Conservation (phyloP, 1,140 invertebrate species). For the Carposina sasakii region DNA sequence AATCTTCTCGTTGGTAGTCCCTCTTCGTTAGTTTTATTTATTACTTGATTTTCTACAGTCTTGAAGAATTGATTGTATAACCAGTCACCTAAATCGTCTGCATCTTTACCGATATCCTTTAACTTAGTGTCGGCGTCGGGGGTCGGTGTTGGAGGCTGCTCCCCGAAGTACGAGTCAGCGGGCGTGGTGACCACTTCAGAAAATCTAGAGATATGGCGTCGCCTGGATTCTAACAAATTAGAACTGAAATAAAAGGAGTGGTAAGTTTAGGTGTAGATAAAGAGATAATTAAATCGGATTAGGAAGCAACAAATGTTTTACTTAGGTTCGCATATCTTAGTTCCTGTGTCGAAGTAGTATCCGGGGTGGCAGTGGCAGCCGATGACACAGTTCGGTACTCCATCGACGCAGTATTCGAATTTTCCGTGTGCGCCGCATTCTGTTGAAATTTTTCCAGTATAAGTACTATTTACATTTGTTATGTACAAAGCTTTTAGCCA, state of each 20-base stretch:
- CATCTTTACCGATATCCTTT: conserved; percentile 41
- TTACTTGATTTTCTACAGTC: conserved; percentile 57
- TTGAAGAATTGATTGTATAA: conserved; percentile 62
- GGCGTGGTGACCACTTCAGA: neutral
- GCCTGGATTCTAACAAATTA: too few species aligned
- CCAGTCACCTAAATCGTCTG: conserved; percentile 58
- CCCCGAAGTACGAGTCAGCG: neutral
- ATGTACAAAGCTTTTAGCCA: too few species aligned
- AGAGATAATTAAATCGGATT: too few species aligned
- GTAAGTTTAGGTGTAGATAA: conserved; percentile 1
- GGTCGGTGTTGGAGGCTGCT: conserved; percentile 12
- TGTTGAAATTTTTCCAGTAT: too few species aligned
- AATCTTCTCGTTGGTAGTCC: conserved; percentile 35
- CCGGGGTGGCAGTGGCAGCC: conserved; percentile 60
- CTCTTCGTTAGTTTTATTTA: conserved; percentile 42
- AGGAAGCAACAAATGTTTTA: conserved; percentile 26
- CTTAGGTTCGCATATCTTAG: conserved; percentile 63
- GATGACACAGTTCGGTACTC: conserved; percentile 46
- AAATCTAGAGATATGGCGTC: too few species aligned
- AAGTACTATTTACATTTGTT: too few species aligned
- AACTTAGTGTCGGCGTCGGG: conserved; percentile 26
- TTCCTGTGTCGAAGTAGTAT: conserved; percentile 58
- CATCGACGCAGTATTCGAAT: conserved; percentile 62
- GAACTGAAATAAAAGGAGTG: neutral
- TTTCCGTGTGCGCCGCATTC: conserved; percentile 57